Evolutionary conservation across 2,113 vertebrate species (phyloP).

Genomic region (Centrocercus urophasianus): DNA sequence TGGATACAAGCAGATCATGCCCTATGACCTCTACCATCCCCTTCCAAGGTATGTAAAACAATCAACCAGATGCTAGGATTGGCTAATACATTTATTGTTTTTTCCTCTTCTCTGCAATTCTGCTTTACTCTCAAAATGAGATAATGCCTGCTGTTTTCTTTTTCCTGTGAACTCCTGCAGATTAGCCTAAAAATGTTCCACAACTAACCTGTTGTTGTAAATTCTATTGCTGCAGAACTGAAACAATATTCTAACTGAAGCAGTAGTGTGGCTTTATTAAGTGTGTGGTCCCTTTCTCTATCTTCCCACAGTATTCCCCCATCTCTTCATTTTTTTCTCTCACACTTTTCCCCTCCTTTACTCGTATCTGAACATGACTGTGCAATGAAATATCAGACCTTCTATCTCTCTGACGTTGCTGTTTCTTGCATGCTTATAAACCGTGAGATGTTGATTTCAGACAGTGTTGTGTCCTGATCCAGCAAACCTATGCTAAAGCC

Average conservation of each 20-base stretch:
- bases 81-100: conserved; percentile 47
- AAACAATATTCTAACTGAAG: neutral
- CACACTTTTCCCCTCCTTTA: neutral
- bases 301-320: rapidly evolving
- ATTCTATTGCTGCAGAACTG: conserved; percentile 8
- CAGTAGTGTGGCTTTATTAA: conserved; percentile 9
- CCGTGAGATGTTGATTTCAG: neutral
- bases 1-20: conserved; percentile 99
- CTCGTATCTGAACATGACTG: neutral
- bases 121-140: conserved; percentile 26
- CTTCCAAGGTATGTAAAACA: conserved; percentile 91
- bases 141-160: conserved; percentile 22
- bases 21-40: conserved; percentile 98
- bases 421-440: neutral
- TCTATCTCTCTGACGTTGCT: rapidly evolving
- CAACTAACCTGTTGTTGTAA: conserved; percentile 32
- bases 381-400: neutral
- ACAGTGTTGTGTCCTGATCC: neutral
- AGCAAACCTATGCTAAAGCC: neutral
- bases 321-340: neutral
- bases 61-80: conserved; percentile 68
- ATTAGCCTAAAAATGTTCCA: conserved; percentile 1
- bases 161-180: conserved; percentile 2
- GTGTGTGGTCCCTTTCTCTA: neutral
- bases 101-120: neutral